These are phyloP conservation scores for Carlito syrichta DNA, from an alignment of 2,113 vertebrate genomes.

Conservation along the genomic window DNA sequence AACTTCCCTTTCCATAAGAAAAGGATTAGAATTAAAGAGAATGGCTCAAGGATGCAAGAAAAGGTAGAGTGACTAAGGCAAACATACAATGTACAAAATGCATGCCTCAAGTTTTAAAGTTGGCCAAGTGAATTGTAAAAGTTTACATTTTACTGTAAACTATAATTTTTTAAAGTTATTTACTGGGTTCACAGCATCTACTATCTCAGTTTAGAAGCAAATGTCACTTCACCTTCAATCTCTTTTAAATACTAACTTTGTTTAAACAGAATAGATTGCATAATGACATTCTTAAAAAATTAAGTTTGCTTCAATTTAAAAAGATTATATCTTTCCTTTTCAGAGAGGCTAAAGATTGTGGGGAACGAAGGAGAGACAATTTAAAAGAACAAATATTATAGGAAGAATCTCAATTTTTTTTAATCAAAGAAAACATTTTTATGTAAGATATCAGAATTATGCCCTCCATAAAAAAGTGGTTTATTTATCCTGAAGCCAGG, in stretches of 20 bases:
- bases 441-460: not conserved
- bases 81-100: not conserved
- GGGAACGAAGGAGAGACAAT: not conserved
- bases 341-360: not conserved
- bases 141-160: slow-evolving; percentile 17
- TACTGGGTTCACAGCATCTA: not conserved
- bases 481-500: not conserved
- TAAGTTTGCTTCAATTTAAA: not conserved
- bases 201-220: not conserved
- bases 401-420: not conserved
- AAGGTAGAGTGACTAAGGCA: not conserved
- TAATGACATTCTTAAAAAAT: slow-evolving; percentile 36
- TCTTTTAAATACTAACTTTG: slow-evolving; percentile 35
- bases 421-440: slow-evolving; percentile 22
- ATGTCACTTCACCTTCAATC: not conserved
- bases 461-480: not conserved
- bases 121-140: not conserved
- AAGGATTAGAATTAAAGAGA: not conserved
- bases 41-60: not conserved
- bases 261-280: slow-evolving; percentile 49
- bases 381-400: slow-evolving; percentile 23
- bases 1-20: not conserved
- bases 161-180: not conserved
- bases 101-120: not conserved
- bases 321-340: slow-evolving; percentile 39